Percentiles rank a stretch among this genome's conserved stretches.
These are phyloP conservation scores for Pedionomus torquatus DNA, from an alignment of 2,113 vertebrate species.

Conservation along the genomic window DNA sequence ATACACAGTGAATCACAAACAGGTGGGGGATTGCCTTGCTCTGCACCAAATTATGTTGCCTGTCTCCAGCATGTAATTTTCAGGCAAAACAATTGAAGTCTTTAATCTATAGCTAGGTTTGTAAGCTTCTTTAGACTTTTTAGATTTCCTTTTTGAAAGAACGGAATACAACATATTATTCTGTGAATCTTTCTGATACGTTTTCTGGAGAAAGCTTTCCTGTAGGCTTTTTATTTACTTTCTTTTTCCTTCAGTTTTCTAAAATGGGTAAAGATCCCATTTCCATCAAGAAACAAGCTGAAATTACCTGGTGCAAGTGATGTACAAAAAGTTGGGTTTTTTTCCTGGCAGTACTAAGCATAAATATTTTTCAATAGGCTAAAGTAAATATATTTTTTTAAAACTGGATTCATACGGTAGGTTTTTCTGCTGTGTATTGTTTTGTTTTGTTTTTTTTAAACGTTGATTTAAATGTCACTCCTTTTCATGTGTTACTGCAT, in stretches of 20 bases:
- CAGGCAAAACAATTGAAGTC: not conserved
- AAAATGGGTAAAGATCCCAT: not conserved
- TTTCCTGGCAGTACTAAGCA: not conserved
- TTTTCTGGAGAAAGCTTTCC: not conserved
- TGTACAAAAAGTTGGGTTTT: not conserved
- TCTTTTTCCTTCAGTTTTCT: not conserved
- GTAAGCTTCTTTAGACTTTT: not conserved
- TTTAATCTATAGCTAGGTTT: slow-evolving; percentile 31
- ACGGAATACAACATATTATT: not conserved
- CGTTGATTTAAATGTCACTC: slow-evolving; percentile 15
- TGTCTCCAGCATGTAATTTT: not conserved
- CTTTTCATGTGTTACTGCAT: not conserved
- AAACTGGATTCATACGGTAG: not conserved
- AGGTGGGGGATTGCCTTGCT: not conserved
- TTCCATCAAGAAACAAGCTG: not conserved
- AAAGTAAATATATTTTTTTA: not conserved
- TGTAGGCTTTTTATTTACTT: not conserved
- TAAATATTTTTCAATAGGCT: not conserved
- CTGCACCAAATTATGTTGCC: not conserved
- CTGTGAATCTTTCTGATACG: not conserved
- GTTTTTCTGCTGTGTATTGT: not conserved
- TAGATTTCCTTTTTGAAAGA: not conserved
- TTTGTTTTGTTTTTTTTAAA: not conserved
- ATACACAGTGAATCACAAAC: not conserved
- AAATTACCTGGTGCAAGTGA: not conserved